These are phyloP conservation scores for Stenichneumon culpator DNA, from an alignment of 2,888 invertebrate species.

Conservation along the genomic window DNA sequence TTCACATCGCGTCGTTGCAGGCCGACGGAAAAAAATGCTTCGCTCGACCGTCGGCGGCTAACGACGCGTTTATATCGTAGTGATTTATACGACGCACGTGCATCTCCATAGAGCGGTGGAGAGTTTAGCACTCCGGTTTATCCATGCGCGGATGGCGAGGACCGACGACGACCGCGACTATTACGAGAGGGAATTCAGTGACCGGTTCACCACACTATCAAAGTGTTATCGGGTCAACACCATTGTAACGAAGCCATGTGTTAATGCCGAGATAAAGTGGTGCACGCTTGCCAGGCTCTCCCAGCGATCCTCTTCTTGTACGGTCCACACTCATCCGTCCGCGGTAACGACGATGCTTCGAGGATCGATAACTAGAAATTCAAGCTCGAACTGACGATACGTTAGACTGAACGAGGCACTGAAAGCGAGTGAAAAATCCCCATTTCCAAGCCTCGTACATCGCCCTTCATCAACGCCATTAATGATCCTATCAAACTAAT, in stretches of 20 bases:
- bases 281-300: slow-evolving; percentile 49
- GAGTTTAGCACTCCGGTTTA: slow-evolving; percentile 38
- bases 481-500: no score
- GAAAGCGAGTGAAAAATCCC: no score
- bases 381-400: not conserved
- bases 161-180: slow-evolving; percentile 57
- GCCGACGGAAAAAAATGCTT: slow-evolving; percentile 62
- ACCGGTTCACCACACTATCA: slow-evolving; percentile 59
- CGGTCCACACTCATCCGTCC: not conserved
- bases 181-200: slow-evolving; percentile 63
- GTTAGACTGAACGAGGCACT: not conserved
- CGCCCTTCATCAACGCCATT: no score
- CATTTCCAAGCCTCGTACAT: no score
- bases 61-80: slow-evolving; percentile 77
- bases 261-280: slow-evolving; percentile 76
- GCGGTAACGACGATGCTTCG: slow-evolving; percentile 18
- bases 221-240: slow-evolving; percentile 73
- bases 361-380: not conserved
- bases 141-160: slow-evolving; percentile 60
- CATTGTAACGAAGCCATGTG: slow-evolving; percentile 75
- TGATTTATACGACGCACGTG: slow-evolving; percentile 79
- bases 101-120: slow-evolving; percentile 66
- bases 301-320: not conserved
- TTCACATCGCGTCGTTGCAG: not conserved
- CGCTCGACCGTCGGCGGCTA: slow-evolving; percentile 69